phyloP scores from a whole-genome alignment of 2,888 invertebrate genomes.

The Himalopsyche anomala region DNA sequence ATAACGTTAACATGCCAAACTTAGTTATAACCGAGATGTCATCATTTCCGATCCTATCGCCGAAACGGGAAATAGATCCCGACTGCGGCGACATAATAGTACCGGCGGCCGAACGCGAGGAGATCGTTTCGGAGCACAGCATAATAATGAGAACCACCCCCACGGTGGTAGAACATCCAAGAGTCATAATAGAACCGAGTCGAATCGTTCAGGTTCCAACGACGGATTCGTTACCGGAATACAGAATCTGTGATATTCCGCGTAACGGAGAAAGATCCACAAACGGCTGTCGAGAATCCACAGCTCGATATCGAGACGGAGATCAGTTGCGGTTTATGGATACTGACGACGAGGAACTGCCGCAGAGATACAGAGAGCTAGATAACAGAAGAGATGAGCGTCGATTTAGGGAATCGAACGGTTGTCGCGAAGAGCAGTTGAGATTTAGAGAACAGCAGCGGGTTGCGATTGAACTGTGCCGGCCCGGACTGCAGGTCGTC shows the following conservation, averaged over 20 bases:
- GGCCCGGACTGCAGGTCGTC: conserved; percentile 72
- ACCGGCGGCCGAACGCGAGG: conserved; percentile 63
- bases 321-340: conserved; percentile 34
- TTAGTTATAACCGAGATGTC: conserved; percentile 55
- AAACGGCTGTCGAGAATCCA: conserved; percentile 21
- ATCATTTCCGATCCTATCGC: conserved; percentile 56
- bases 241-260: conserved; percentile 57
- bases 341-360: conserved; percentile 51
- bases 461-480: conserved; percentile 71
- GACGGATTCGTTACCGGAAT: conserved; percentile 52
- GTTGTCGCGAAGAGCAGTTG: conserved; percentile 60
- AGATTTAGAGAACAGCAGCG: conserved; percentile 66
- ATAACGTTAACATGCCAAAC: conserved; percentile 19
- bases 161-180: conserved; percentile 56
- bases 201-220: conserved; percentile 50
- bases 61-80: conserved; percentile 60
- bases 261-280: conserved; percentile 52
- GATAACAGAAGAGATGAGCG: conserved; percentile 71
- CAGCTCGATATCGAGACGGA: not conserved
- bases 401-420: conserved; percentile 68
- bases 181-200: conserved; percentile 64
- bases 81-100: conserved; percentile 45
- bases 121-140: conserved; percentile 59
- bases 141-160: conserved; percentile 46
- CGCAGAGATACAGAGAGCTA: conserved; percentile 57